phyloP scores from a whole-genome alignment of 2,113 vertebrate genomes.

The Macaca fascicularis region T2T-MFA8v1.1 NC_088392.1:26037001-26037500 shows the following conservation, averaged over 20 bases:
- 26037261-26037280: not conserved
- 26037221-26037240: not conserved
- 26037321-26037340: not conserved
- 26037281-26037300: not conserved
- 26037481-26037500: not conserved
- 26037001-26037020: conserved; percentile 73
- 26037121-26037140: not conserved
- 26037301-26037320: not conserved
- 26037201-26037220: not conserved
- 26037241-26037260: not conserved
- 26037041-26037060: conserved; percentile 70
- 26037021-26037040: not conserved
- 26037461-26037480: not conserved
- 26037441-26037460: not conserved
- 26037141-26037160: not conserved
- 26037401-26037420: not conserved
- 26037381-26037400: not conserved
- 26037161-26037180: not conserved
- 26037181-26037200: not conserved
- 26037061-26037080: not conserved
- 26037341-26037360: not conserved
- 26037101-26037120: not conserved
- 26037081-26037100: not conserved
- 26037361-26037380: not conserved
- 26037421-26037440: not conserved